Conservation (phyloP, 2,888 invertebrate genomes). For the Hirtodrosophila alboralis region DNA sequence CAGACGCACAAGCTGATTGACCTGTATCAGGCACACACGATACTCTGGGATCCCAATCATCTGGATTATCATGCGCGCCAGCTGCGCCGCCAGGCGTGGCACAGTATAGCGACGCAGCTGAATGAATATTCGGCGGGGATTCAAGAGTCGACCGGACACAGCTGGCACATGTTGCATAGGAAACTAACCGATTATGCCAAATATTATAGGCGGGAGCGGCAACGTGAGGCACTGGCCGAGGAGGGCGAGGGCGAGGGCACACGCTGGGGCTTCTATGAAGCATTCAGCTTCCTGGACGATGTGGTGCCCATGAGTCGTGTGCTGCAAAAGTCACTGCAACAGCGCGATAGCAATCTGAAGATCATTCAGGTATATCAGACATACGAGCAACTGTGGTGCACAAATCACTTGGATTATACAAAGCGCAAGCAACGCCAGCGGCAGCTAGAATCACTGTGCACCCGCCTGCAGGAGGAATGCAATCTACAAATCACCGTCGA, state of each 20-base stretch:
- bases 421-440: conserved; percentile 70
- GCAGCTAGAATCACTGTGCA: conserved; percentile 71
- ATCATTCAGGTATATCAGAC: conserved; percentile 72
- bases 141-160: conserved; percentile 26
- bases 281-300: conserved; percentile 74
- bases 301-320: conserved; percentile 61
- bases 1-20: conserved; percentile 67
- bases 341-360: conserved; percentile 68
- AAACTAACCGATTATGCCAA: conserved; percentile 76
- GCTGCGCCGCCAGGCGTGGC: conserved; percentile 72
- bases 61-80: conserved; percentile 66
- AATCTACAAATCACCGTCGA: conserved; percentile 72
- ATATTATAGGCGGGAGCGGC: conserved; percentile 70
- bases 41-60: conserved; percentile 79
- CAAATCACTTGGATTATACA: conserved; percentile 71
- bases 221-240: conserved; percentile 34
- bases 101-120: conserved; percentile 55
- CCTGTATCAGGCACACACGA: conserved; percentile 60
- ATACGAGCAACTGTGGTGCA: conserved; percentile 77
- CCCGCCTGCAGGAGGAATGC: conserved; percentile 65
- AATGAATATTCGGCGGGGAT: conserved; percentile 30
- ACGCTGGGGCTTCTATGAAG: conserved; percentile 72
- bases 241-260: conserved; percentile 16
- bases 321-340: conserved; percentile 65
- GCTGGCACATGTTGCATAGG: conserved; percentile 74